Base-by-base conservation (phyloP, 2,888 invertebrate genomes). In the Pemphredon lugubris region DNA sequence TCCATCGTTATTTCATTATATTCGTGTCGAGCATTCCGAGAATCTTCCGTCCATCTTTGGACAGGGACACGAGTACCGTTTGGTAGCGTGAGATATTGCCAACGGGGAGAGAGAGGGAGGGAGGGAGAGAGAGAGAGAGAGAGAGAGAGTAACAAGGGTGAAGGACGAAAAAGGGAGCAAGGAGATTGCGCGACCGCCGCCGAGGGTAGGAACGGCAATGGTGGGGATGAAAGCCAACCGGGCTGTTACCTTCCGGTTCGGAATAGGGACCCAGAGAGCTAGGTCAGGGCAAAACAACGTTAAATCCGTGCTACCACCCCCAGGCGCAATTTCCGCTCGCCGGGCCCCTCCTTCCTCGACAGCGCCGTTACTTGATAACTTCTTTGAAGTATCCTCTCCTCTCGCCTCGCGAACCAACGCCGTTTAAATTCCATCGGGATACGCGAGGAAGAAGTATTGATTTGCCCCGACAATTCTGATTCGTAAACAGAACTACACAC, bases 221-320 rank as follows among this genome's bases (percentile, higher is more conserved):
- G 77, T 54, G 71, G 69, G 81, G 73, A 73, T 77, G 75, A 77
- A 77, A 79, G 73, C 71, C 69, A 72, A 58, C 57, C 69, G 79
- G 65, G 75, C 73, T 80, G 77, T 72, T 80, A 80, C 77, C 81
- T 80, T 80, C 79, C 77, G 72, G 77, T 79, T 60, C 70, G 73
- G 68, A 77, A 80, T 77, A 61, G 77, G 68, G 65, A 65, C 70
- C 66, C 67, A 74, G 68, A 79, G 73, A 75, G 79, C 68, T 82
- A 83, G 84, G 83, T 84, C 77, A 84, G 77, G 82, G 81, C 73
- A 84, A 84, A 83, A 83, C 83, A 82, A 80, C 75, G 77, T 73
- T 75, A 78, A 80, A 77, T 74, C 75, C 81, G 79, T 68, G 71
- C 80, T 75, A 63, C 71, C 77, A 73, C 70, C 74, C 26, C 69